Conservation (phyloP, 2,888 invertebrate genomes). For the Flexamia atlantica region DNA sequence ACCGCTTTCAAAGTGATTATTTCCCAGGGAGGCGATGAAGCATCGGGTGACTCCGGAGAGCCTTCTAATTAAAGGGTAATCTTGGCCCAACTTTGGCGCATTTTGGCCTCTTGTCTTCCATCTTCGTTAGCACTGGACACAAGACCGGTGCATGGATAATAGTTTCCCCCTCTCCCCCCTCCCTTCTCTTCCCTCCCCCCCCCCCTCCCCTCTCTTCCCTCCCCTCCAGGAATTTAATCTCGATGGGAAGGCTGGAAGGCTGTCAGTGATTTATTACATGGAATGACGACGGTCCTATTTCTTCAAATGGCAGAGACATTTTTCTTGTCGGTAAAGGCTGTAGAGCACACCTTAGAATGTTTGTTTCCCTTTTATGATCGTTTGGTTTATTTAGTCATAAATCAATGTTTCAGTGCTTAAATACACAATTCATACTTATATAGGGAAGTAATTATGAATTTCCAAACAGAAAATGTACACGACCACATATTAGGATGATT, state of each 20-base stretch:
- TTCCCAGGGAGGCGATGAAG: not conserved
- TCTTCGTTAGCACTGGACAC: not conserved
- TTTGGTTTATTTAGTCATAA: no score
- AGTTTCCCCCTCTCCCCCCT: not conserved
- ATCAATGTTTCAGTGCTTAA: no score
- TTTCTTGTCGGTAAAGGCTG: not conserved
- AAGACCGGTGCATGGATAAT: not conserved
- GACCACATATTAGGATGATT: no score
- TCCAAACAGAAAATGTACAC: no score
- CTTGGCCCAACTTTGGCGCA: not conserved
- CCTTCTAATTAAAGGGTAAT: not conserved
- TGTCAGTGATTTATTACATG: not conserved
- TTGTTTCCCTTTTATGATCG: no score
- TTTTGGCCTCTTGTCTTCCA: conserved; percentile 6
- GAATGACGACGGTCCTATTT: not conserved
- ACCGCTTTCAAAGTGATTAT: no score
- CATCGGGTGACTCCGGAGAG: not conserved
- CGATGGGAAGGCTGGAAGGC: not conserved
- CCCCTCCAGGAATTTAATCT: conserved; percentile 2
- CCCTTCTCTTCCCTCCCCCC: not conserved
- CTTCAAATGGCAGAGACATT: not conserved
- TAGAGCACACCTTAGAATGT: not conserved
- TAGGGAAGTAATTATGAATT: no score
- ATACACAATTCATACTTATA: no score
- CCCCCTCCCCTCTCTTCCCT: not conserved